A percentile compares a stretch with the other conserved stretches of the same genome.
Conservation (phyloP, 1,140 invertebrate species). For the Helicoverpa armigera region DNA sequence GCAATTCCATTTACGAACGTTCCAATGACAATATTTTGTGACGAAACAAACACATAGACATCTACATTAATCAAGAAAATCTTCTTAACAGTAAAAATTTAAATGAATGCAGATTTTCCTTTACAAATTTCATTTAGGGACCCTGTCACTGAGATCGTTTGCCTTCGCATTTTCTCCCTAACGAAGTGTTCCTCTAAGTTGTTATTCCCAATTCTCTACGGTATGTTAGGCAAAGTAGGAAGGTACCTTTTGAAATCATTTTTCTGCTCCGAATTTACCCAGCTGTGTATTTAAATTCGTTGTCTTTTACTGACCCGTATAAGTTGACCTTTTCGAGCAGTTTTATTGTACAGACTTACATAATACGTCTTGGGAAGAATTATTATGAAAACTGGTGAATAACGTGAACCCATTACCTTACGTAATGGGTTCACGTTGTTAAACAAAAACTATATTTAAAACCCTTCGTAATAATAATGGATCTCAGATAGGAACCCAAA, state of each 20-base stretch:
- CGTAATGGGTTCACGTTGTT: too few species aligned
- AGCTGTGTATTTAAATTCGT: slow-evolving; percentile 23
- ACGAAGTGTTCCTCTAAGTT: slow-evolving; percentile 54
- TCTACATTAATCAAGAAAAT: slow-evolving; percentile 37
- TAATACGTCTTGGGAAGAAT: slow-evolving; percentile 10
- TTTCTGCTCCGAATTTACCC: slow-evolving; percentile 38
- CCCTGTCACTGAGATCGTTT: slow-evolving; percentile 53
- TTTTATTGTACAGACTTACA: not conserved
- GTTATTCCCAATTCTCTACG: slow-evolving; percentile 55
- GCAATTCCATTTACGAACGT: slow-evolving; percentile 42
- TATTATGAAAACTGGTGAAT: not conserved
- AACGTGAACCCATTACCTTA: not conserved
- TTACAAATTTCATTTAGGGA: slow-evolving; percentile 51
- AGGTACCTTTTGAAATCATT: slow-evolving; percentile 49
- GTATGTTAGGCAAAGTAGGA: slow-evolving; percentile 54
- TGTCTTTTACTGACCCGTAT: slow-evolving; percentile 42
- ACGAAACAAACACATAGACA: slow-evolving; percentile 10
- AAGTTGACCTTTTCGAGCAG: slow-evolving; percentile 5
- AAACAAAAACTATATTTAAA: not conserved
- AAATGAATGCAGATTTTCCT: slow-evolving; percentile 42
- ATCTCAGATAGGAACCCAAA: not conserved
- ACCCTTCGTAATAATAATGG: not conserved
- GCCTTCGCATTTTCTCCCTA: slow-evolving; percentile 53
- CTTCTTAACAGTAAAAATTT: slow-evolving; percentile 38
- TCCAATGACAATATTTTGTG: slow-evolving; percentile 37